Percentiles rank a stretch among this genome's conserved stretches.
These are phyloP conservation scores for Rattus norvegicus DNA, from an alignment of 2,113 vertebrate species.

Conservation along the genomic window GRCr8 NC_086036.1:13169001-13169500, in stretches of 20 bases:
- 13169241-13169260: slow-evolving; percentile 10
- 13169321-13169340: background rate
- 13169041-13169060: too few species aligned
- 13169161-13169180: slow-evolving; percentile 32
- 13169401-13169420: background rate
- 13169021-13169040: too few species aligned
- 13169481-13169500: background rate
- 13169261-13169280: background rate
- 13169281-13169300: background rate
- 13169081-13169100: too few species aligned
- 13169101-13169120: slow-evolving; percentile 33
- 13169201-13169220: background rate
- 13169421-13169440: background rate
- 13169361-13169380: background rate
- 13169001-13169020: too few species aligned
- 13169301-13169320: background rate
- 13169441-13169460: background rate
- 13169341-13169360: background rate
- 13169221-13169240: slow-evolving; percentile 2
- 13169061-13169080: too few species aligned
- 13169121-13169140: slow-evolving; percentile 26
- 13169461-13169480: too few species aligned
- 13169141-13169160: slow-evolving; percentile 43
- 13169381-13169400: background rate
- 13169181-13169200: slow-evolving; percentile 11